These are phyloP conservation scores for Corythucha ciliata DNA, from an alignment of 2,888 invertebrate species.

Conservation along the genomic window DNA sequence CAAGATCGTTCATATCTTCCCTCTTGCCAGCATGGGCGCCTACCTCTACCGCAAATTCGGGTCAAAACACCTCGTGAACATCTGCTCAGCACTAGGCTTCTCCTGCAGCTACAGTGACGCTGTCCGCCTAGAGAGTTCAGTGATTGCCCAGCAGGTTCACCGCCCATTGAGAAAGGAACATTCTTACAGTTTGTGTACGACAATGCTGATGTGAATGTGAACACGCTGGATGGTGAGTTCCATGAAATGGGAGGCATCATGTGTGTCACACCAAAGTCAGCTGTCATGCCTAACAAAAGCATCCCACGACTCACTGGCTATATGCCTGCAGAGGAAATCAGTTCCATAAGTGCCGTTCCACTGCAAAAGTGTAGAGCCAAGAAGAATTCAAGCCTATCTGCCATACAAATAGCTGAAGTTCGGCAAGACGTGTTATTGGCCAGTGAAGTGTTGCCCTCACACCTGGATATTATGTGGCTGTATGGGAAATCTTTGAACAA, in stretches of 20 bases:
- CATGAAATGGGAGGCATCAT: slow-evolving; percentile 15
- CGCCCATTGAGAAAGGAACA: slow-evolving; percentile 10
- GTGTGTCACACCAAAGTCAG: slow-evolving; percentile 10
- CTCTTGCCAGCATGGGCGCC: no score
- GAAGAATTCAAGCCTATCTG: no score
- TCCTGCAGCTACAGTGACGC: slow-evolving; percentile 16
- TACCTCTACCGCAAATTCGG: no score
- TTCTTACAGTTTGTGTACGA: slow-evolving; percentile 32
- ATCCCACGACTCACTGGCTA: slow-evolving; percentile 8
- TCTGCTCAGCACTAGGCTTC: slow-evolving; percentile 17
- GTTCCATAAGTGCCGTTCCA: no score
- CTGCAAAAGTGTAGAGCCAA: not conserved
- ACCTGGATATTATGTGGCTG: slow-evolving; percentile 10
- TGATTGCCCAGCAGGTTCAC: slow-evolving; percentile 1
- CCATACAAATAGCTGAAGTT: no score
- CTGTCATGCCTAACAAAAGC: slow-evolving; percentile 1
- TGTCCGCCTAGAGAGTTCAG: slow-evolving; percentile 8
- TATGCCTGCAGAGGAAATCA: not conserved
- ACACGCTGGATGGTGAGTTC: slow-evolving; percentile 14
- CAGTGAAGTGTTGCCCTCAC: not conserved
- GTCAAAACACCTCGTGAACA: slow-evolving; percentile 13
- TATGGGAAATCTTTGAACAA: slow-evolving; percentile 10
- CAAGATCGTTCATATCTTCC: no score
- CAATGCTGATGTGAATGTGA: slow-evolving; percentile 32
- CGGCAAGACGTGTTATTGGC: not conserved